Conservation (phyloP, 53 echinoderm and acorn worm species). For the Glandiceps talaboti region DNA sequence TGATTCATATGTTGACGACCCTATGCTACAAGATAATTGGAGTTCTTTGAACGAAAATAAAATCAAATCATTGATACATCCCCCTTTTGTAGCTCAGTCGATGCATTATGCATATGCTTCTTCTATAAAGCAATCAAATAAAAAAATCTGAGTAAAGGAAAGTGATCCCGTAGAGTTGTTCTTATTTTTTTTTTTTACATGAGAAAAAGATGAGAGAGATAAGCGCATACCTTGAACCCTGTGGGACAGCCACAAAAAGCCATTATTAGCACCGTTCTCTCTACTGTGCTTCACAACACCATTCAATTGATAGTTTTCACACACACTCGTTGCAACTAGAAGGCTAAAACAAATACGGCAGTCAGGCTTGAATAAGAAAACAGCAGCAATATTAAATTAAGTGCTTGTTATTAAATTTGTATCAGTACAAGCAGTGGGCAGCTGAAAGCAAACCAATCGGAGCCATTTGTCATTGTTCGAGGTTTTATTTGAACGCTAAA, state of each 20-base stretch:
- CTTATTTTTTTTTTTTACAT: too few relatives aligned
- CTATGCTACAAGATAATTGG: not conserved
- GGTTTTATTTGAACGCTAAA: not conserved
- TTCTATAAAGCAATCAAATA: too few relatives aligned
- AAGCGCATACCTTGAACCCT: not conserved
- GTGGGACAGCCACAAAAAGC: not conserved
- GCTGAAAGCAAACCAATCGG: not conserved
- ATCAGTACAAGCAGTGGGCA: not conserved
- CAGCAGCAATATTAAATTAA: not conserved
- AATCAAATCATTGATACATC: too few relatives aligned
- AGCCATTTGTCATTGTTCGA: not conserved
- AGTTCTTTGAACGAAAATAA: not conserved
- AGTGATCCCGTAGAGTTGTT: too few relatives aligned
- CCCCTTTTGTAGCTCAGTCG: too few relatives aligned
- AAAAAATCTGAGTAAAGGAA: too few relatives aligned
- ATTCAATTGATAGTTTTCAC: too few relatives aligned
- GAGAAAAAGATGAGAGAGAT: too few relatives aligned
- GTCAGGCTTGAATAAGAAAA: not conserved
- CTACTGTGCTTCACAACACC: not conserved
- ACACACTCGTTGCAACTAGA: too few relatives aligned
- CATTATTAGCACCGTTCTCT: not conserved
- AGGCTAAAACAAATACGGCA: not conserved
- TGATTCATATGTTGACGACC: not conserved
- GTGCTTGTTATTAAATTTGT: not conserved
- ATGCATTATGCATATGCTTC: too few relatives aligned